Evolutionary conservation across 2,888 invertebrate genomes (phyloP).

Genomic region (Clitarchus hookeri): DNA sequence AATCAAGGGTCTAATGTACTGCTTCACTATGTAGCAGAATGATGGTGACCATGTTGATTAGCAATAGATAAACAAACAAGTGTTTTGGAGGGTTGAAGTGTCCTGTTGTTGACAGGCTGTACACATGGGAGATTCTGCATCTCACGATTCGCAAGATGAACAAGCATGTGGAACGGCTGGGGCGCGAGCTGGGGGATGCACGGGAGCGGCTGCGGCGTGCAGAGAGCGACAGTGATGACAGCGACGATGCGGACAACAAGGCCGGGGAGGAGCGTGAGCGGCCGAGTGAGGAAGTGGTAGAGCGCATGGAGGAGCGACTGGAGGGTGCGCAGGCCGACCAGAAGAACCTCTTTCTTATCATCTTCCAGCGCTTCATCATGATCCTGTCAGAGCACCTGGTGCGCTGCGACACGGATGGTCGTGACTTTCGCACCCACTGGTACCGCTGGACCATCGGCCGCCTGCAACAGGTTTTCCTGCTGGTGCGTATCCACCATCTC

Average conservation of each 20-base stretch:
- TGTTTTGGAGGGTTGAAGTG: no score
- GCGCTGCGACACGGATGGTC: slow-evolving; percentile 89
- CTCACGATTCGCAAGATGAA: slow-evolving; percentile 96
- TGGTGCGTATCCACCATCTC: slow-evolving; percentile 63
- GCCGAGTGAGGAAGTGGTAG: slow-evolving; percentile 83
- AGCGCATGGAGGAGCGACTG: slow-evolving; percentile 92
- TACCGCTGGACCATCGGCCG: slow-evolving; percentile 95
- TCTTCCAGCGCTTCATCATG: slow-evolving; percentile 96
- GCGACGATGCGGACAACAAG: slow-evolving; percentile 58
- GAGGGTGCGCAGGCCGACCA: slow-evolving; percentile 96
- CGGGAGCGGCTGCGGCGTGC: slow-evolving; percentile 84
- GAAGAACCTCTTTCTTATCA: slow-evolving; percentile 94
- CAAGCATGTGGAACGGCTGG: slow-evolving; percentile 75
- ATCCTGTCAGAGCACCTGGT: slow-evolving; percentile 95
- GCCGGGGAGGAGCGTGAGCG: slow-evolving; percentile 56
- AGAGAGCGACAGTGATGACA: slow-evolving; percentile 80
- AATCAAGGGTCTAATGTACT: no score
- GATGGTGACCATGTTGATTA: no score
- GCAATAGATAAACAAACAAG: no score
- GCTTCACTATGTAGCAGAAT: no score
- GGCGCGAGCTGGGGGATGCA: slow-evolving; percentile 79
- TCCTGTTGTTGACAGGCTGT: slow-evolving; percentile 64
- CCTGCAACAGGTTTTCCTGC: slow-evolving; percentile 91
- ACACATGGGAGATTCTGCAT: slow-evolving; percentile 96
- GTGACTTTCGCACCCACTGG: slow-evolving; percentile 93